Evolutionary conservation across 1,140 invertebrate species (phyloP).

Genomic region (Antheraea mylitta): DNA sequence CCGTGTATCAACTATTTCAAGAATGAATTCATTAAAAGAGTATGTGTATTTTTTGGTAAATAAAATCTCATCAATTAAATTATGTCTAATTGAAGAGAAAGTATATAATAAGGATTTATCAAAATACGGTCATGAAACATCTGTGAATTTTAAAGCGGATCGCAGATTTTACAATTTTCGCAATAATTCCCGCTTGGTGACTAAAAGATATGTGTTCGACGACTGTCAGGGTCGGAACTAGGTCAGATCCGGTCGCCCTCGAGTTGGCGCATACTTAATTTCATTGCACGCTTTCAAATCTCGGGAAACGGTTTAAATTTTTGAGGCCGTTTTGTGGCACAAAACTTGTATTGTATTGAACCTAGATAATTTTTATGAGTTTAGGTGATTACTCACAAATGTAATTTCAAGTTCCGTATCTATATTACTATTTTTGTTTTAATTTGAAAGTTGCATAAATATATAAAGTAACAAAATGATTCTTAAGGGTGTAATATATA

Average conservation of each 20-base stretch:
- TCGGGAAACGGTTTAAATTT: slow-evolving; percentile 17
- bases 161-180: slow-evolving; percentile 7
- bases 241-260: slow-evolving; percentile 21
- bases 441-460: no score
- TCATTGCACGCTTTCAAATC: slow-evolving; percentile 23
- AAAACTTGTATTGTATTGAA: not conserved
- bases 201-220: slow-evolving; percentile 24
- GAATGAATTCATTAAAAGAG: no score
- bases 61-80: no score
- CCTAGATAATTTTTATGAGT: not conserved
- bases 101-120: no score
- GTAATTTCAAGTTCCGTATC: no score
- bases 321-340: not conserved
- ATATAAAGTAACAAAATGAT: no score
- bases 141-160: not conserved
- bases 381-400: not conserved
- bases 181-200: slow-evolving; percentile 22
- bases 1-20: no score
- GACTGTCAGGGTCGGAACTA: slow-evolving; percentile 21
- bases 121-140: no score
- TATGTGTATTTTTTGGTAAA: no score
- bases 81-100: no score
- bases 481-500: no score
- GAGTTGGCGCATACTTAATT: slow-evolving; percentile 27
- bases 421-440: no score